phyloP scores from a whole-genome alignment of 2,797 vertebrate genomes.

The Myotis planiceps region DNA sequence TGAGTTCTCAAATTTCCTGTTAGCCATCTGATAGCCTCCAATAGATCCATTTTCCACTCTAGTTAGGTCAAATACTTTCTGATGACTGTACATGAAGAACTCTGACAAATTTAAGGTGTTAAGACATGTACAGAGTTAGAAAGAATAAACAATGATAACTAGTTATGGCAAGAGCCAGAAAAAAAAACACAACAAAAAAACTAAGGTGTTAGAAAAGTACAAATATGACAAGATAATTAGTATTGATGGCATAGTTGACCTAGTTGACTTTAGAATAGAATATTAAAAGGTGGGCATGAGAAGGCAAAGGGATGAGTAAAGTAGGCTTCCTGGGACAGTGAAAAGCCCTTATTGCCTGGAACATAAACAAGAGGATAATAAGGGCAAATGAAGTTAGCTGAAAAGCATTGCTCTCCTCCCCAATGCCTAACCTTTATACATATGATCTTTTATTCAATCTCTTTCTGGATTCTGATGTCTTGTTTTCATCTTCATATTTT shows the following conservation, averaged over 20 bases:
- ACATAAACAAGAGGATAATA: neutral
- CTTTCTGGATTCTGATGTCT: neutral
- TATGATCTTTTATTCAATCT: neutral
- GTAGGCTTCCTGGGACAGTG: neutral
- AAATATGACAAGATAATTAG: slow-evolving; percentile 17
- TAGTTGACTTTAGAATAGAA: slow-evolving; percentile 16
- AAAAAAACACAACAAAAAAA: neutral
- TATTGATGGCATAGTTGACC: neutral
- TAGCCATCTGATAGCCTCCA: neutral
- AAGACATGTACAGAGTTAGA: neutral
- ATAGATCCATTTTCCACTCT: neutral
- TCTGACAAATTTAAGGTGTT: neutral
- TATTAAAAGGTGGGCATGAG: neutral
- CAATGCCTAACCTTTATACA: neutral
- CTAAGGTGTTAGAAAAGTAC: neutral
- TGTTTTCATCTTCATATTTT: neutral
- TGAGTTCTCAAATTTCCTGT: neutral
- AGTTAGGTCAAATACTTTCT: neutral
- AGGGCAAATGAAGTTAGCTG: neutral
- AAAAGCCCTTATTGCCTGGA: neutral
- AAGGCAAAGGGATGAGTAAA: neutral
- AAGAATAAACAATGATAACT: neutral
- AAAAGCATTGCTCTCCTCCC: neutral
- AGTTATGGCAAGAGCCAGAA: neutral
- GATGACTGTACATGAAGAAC: neutral